These are phyloP conservation scores for Phalera bucephala DNA, from an alignment of 2,888 invertebrate species.

Conservation along the genomic window DNA sequence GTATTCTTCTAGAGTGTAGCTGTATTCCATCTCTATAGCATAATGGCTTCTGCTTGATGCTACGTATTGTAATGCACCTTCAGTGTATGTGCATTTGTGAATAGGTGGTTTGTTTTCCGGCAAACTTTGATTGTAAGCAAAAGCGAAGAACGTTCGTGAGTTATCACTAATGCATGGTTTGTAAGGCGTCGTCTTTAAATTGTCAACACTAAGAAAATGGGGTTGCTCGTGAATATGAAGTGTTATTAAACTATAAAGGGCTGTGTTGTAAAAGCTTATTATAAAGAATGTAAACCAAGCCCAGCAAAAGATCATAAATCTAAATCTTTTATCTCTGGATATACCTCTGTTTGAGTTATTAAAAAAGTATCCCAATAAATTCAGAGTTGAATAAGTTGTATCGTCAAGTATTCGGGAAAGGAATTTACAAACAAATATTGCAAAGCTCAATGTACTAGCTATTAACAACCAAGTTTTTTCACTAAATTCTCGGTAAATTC, in stretches of 20 bases:
- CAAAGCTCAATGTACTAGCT: constrained; percentile 29
- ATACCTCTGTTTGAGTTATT: constrained; percentile 40
- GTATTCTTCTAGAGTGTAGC: constrained; percentile 39
- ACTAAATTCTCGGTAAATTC: constrained; percentile 49
- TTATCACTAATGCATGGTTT: constrained; percentile 48
- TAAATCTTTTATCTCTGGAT: constrained; percentile 36
- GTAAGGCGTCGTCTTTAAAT: constrained; percentile 36
- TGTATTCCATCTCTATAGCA: constrained; percentile 42
- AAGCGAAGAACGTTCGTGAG: constrained; percentile 38
- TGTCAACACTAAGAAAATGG: constrained; percentile 25
- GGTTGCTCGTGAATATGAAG: constrained; percentile 34
- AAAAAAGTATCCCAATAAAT: constrained; percentile 52
- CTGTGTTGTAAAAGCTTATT: constrained; percentile 55
- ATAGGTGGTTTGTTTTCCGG: constrained; percentile 29
- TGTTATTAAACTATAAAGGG: constrained; percentile 52
- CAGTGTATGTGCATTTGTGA: constrained; percentile 35
- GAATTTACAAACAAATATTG: constrained; percentile 27
- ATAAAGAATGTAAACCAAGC: constrained; percentile 60
- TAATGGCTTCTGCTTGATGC: constrained; percentile 38
- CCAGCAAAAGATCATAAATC: constrained; percentile 49
- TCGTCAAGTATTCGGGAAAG: constrained; percentile 24
- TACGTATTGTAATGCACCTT: constrained; percentile 39
- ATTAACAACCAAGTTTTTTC: constrained; percentile 47
- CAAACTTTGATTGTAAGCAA: constrained; percentile 43
- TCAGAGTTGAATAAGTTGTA: constrained; percentile 30